Base-by-base conservation (phyloP, 2,113 vertebrate genomes). In the Bos indicus region DNA sequence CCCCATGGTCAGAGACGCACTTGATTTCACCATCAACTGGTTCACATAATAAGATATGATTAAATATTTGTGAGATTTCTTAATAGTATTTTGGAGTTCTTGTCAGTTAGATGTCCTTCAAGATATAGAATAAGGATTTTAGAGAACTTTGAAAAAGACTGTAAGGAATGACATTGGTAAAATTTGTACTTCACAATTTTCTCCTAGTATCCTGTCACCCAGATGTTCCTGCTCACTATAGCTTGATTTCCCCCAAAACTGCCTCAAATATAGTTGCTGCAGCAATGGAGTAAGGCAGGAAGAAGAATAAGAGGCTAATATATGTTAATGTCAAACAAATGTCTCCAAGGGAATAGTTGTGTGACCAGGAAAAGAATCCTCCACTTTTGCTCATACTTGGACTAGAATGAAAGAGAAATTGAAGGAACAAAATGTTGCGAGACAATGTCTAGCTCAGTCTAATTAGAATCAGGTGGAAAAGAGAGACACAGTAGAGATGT, bases 401-500 rank as follows among this genome's bases (percentile, higher is more conserved):
- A 30, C 56, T 54, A 26, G 36, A 48, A 46, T 33, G 77, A 95
- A 84, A 77, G 77, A 57, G 59, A 74, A 85, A 92, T 59, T 84
- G 67, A 74, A 88, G n/a, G 81, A 77, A 54, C n/a, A 92, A 81
- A 36, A 62, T 85, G 6, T 48, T 88, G 30, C 30, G 19, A 94
- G 81, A 85, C 43, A 89, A 78, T 25, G 36, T 90, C 40, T 87
- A 33, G 5, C 30, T 90, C 40, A 77, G 17, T 56, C 78, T 90
- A 92, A 96, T 80, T 95, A 80, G 90, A 87, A 64, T 56, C 83
- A 14, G 30, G 13, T 43, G 21, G 43, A 77, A 86, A 90, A 83
- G 67, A 91, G 25, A 93, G 43, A 89, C 30, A 60, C 13, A 64
- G 25, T 3, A 59, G 33, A 95, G 71, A 40, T n/a, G 11, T 11